Evolutionary conservation across 2,888 invertebrate genomes (phyloP).

Genomic region (Phaedon cochleariae): DNA sequence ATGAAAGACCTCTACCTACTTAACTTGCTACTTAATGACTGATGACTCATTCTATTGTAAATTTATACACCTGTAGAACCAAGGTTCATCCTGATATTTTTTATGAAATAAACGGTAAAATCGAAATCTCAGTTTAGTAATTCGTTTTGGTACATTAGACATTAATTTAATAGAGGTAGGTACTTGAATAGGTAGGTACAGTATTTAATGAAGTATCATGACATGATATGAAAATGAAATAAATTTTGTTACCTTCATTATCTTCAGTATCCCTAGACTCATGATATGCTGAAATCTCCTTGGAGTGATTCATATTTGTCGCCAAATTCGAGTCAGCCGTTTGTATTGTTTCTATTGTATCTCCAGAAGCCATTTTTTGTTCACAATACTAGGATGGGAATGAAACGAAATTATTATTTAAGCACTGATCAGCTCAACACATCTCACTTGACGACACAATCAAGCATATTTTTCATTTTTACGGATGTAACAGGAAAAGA

Average conservation of each 20-base stretch:
- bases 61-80: not conserved
- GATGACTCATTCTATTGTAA: not conserved
- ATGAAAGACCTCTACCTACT: too few relatives aligned
- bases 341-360: conserved; percentile 81
- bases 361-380: conserved; percentile 84
- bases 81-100: not conserved
- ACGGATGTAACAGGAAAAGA: conserved; percentile 26
- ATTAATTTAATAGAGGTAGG: too few relatives aligned
- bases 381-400: conserved; percentile 10
- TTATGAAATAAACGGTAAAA: not conserved
- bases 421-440: conserved; percentile 37
- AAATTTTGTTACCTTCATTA: conserved; percentile 63
- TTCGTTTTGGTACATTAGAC: too few relatives aligned
- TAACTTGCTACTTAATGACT: too few relatives aligned
- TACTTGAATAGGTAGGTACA: too few relatives aligned
- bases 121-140: too few relatives aligned
- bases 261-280: conserved; percentile 68
- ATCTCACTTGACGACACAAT: conserved; percentile 45
- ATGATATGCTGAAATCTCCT: conserved; percentile 66
- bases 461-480: conserved; percentile 26
- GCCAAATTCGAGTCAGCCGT: conserved; percentile 72
- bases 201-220: not conserved
- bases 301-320: conserved; percentile 65
- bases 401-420: conserved; percentile 32
- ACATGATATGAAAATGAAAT: not conserved